Percentiles rank a stretch among this genome's conserved stretches.
phyloP scores from a whole-genome alignment of 2,888 invertebrate species.

The Idaea aversata region DNA sequence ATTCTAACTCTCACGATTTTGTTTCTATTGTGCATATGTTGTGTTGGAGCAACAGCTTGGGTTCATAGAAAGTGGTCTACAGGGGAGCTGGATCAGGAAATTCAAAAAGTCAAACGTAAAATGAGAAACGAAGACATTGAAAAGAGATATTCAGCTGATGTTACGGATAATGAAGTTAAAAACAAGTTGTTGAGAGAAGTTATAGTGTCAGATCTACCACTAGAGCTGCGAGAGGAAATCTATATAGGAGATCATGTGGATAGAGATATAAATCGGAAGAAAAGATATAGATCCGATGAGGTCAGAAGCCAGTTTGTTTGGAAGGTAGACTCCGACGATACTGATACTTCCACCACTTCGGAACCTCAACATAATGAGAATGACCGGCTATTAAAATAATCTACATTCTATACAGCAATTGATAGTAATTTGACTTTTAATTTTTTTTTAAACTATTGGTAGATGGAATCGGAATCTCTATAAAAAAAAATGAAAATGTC shows the following conservation, averaged over 20 bases:
- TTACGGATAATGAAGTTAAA: slow-evolving; percentile 41
- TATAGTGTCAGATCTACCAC: slow-evolving; percentile 53
- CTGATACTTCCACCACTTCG: slow-evolving; percentile 22
- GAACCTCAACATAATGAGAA: slow-evolving; percentile 16
- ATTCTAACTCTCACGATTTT: slow-evolving; percentile 40
- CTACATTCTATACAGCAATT: background rate
- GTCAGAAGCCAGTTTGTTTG: slow-evolving; percentile 24
- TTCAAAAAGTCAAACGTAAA: slow-evolving; percentile 25
- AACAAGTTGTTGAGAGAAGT: slow-evolving; percentile 56
- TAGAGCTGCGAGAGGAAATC: slow-evolving; percentile 50
- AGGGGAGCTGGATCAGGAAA: slow-evolving; percentile 31
- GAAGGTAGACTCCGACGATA: slow-evolving; percentile 6
- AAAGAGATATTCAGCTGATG: slow-evolving; percentile 8
- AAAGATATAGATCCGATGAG: slow-evolving; percentile 44
- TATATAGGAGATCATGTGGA: slow-evolving; percentile 53
- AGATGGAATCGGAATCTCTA: too few species aligned
- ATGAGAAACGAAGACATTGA: slow-evolving; percentile 16
- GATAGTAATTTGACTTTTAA: background rate
- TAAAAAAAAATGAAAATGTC: too few species aligned
- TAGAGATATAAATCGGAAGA: slow-evolving; percentile 46
- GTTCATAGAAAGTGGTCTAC: slow-evolving; percentile 34
- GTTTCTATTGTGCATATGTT: slow-evolving; percentile 42
- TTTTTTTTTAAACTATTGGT: background rate
- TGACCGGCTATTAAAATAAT: slow-evolving; percentile 16
- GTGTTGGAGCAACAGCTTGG: slow-evolving; percentile 36